Conservation (phyloP, 92 coral and sea anemone species). For the Phenganax stokvisi region DNA sequence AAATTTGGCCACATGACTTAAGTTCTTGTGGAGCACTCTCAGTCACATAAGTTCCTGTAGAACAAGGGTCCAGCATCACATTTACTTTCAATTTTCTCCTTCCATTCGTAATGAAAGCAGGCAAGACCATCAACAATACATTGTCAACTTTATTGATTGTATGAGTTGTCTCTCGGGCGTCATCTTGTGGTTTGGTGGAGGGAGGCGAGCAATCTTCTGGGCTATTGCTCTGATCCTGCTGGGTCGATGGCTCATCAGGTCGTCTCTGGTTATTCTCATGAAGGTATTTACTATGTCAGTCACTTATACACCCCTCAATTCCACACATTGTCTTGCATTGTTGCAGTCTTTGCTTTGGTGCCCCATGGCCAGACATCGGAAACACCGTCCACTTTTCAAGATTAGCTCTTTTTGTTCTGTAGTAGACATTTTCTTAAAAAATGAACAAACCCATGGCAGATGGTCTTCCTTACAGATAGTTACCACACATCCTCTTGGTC, state of each 20-base stretch:
- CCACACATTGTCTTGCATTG: not conserved
- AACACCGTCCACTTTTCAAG: not conserved
- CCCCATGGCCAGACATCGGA: not conserved
- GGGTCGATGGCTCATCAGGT: not conserved
- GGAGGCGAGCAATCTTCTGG: too few relatives aligned
- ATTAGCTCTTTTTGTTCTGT: slow-evolving; percentile 1
- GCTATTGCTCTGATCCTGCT: too few relatives aligned
- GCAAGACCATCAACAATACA: too few relatives aligned
- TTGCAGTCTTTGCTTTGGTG: not conserved
- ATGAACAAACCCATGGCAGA: slow-evolving; percentile 11
- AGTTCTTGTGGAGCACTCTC: too few relatives aligned
- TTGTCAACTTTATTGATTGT: too few relatives aligned
- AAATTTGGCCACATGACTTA: too few relatives aligned
- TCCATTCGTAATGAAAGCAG: too few relatives aligned
- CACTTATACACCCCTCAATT: not conserved
- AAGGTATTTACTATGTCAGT: not conserved
- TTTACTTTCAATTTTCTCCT: too few relatives aligned
- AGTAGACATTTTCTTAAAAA: not conserved
- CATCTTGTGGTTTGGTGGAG: too few relatives aligned
- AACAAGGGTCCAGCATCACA: too few relatives aligned
- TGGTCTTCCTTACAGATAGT: slow-evolving; percentile 22
- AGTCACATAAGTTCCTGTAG: too few relatives aligned
- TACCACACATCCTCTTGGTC: slow-evolving; percentile 26
- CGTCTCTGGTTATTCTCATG: not conserved
- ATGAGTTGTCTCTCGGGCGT: too few relatives aligned